Evolutionary conservation across 2,888 invertebrate genomes (phyloP).

Genomic region (Cinara cedri): DNA sequence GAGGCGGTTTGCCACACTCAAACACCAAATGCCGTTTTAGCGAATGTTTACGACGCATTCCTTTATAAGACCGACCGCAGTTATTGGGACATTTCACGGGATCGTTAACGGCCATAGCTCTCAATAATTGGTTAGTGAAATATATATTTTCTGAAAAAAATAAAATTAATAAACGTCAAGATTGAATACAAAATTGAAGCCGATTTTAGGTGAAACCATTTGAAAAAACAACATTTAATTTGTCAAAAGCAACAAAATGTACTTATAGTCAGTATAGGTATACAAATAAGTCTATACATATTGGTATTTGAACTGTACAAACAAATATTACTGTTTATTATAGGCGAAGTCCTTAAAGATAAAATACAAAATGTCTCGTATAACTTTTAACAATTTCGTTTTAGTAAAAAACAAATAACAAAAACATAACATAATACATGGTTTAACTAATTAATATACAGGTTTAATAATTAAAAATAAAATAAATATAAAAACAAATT

Average conservation of each 20-base stretch:
- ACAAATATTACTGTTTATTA: no score
- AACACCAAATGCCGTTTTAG: conserved; percentile 64
- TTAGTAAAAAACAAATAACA: no score
- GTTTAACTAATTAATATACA: no score
- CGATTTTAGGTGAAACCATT: background rate
- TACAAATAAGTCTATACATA: no score
- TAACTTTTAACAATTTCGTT: no score
- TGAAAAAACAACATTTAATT: background rate
- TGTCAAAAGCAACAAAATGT: conserved; percentile 1
- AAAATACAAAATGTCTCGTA: no score
- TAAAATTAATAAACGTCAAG: background rate
- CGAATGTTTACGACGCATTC: conserved; percentile 64
- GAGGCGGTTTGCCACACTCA: conserved; percentile 42
- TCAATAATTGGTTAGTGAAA: conserved; percentile 56
- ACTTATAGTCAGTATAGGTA: no score
- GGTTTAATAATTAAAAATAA: no score
- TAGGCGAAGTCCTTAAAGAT: no score
- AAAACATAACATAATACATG: no score
- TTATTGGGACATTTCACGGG: conserved; percentile 46
- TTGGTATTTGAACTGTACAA: no score
- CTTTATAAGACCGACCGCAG: conserved; percentile 63
- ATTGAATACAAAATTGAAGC: background rate
- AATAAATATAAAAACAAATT: no score
- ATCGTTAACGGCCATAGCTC: conserved; percentile 62
- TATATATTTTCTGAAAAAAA: conserved; percentile 4